phyloP scores from a whole-genome alignment of 2,113 vertebrate genomes.

The Mesoclemmys tuberculata region DNA sequence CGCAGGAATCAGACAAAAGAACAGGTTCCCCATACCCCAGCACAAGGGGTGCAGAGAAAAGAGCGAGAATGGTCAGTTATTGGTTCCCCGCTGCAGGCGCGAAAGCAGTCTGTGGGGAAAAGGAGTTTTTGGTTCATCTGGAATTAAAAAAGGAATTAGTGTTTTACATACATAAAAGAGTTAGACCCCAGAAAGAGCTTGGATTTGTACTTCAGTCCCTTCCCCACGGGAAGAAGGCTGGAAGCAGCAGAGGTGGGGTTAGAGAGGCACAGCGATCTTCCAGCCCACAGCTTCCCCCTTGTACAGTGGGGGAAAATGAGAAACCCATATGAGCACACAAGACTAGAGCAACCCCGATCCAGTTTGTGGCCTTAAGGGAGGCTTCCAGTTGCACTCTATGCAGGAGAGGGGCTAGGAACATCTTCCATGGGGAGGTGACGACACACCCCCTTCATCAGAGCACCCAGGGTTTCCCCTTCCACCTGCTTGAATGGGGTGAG shows the following conservation, averaged over 20 bases:
- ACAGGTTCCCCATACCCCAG: neutral
- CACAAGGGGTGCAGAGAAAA: neutral
- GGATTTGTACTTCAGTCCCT: neutral
- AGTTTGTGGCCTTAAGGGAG: slow-evolving; percentile 42
- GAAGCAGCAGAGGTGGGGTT: slow-evolving; percentile 17
- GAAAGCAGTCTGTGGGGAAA: slow-evolving; percentile 62
- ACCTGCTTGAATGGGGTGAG: neutral
- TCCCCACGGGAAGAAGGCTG: neutral
- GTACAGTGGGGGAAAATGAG: slow-evolving; percentile 3
- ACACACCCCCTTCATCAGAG: neutral
- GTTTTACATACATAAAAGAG: slow-evolving; percentile 78
- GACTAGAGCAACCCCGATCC: slow-evolving; percentile 6
- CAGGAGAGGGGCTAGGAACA: neutral
- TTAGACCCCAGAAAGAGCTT: slow-evolving; percentile 67
- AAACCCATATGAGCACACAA: fast-evolving
- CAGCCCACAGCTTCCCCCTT: neutral
- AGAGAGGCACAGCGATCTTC: slow-evolving; percentile 37
- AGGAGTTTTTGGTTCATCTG: slow-evolving; percentile 81
- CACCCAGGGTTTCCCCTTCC: neutral
- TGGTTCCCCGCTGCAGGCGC: neutral
- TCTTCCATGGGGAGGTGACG: neutral
- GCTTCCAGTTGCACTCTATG: slow-evolving; percentile 72
- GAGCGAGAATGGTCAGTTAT: neutral
- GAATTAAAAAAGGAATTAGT: slow-evolving; percentile 79
- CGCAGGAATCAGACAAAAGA: slow-evolving; percentile 73